Base-by-base conservation (phyloP, 2,797 vertebrate species). In the Bradypodion ventrale region DNA sequence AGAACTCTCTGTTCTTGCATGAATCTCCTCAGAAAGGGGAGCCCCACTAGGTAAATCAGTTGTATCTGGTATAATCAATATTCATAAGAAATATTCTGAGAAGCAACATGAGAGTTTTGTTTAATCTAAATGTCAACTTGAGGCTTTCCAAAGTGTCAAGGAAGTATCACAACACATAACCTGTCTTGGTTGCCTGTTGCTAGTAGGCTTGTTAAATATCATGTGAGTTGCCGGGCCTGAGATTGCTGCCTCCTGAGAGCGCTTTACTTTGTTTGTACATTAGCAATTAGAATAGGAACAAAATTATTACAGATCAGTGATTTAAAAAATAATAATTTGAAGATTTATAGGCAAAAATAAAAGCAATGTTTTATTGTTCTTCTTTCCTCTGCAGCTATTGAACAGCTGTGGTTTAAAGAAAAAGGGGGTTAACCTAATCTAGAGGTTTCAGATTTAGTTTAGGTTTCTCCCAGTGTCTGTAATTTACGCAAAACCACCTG, bases 81-180 rank as follows among this genome's bases (percentile, higher is more conserved):
- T 0, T 0, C 1, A 9, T 23, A 74, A 79, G 16, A 16, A 0
- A 69, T 42, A 16, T 23, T 74, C 79, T 83, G 27, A 2, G 7
- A 84, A 70, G n/a, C 2, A 40, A 74, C 12, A 32, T 0, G 49
- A 5, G n/a, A 0, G 21, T 68, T 72, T 70, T 8, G 19, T 74
- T 49, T 49, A 49, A 21, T 80, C 32, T 62, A 35, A 49, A 4
- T 0, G 19, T 4, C 0, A 6, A n/a, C 1, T 3, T 37, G 12
- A 32, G 6, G 2, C 27, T 42, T 75, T 27, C 72, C 59, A 81
- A 6, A 29, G 27, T 0, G n/a, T 0, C 0, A 16, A 29, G 32
- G 19, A 23, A 0, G 10, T 7, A 0, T 25, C 3, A 4, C 19
- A 0, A 0, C 1, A 6, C 12, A 25, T 66, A 1, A 10, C 8